Percentiles rank a stretch among this genome's conserved stretches.
phyloP scores from a whole-genome alignment of 2,113 vertebrate genomes.

The Limanda limanda region DNA sequence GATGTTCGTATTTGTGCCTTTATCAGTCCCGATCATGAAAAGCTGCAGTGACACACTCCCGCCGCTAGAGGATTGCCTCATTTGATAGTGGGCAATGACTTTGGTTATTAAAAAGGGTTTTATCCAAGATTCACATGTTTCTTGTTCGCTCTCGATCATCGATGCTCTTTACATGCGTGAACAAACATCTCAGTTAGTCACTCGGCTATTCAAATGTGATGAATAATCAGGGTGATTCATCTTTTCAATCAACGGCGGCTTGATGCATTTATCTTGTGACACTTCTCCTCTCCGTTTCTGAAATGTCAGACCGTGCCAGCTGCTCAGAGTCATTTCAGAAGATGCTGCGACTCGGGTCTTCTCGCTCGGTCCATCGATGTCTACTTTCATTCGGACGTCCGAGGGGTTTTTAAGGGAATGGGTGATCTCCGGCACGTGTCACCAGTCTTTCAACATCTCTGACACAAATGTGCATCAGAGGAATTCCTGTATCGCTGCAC shows the following conservation, averaged over 20 bases:
- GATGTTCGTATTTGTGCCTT: slow-evolving; percentile 79
- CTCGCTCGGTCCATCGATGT: background rate
- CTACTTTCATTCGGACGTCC: background rate
- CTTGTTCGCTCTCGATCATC: slow-evolving; percentile 37
- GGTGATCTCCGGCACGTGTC: background rate
- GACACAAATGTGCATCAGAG: slow-evolving; percentile 3
- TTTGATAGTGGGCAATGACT: slow-evolving; percentile 59
- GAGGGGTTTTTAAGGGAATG: background rate
- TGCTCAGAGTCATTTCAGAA: slow-evolving; percentile 39
- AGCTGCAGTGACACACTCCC: slow-evolving; percentile 74
- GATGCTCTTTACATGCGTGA: slow-evolving; percentile 48
- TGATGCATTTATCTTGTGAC: slow-evolving; percentile 62
- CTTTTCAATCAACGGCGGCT: slow-evolving; percentile 51
- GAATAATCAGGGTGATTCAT: slow-evolving; percentile 64
- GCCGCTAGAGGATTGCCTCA: slow-evolving; percentile 83
- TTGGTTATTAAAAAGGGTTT: slow-evolving; percentile 64
- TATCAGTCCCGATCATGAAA: slow-evolving; percentile 78
- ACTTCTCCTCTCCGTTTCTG: slow-evolving; percentile 44
- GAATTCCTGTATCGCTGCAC: background rate
- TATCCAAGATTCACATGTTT: slow-evolving; percentile 60
- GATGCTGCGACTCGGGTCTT: background rate
- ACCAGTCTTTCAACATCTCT: slow-evolving; percentile 15
- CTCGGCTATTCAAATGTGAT: slow-evolving; percentile 62
- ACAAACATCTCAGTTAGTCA: slow-evolving; percentile 63
- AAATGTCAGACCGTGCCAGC: slow-evolving; percentile 69